phyloP scores from a whole-genome alignment of 2,113 vertebrate species.

The Eublepharis macularius region DNA sequence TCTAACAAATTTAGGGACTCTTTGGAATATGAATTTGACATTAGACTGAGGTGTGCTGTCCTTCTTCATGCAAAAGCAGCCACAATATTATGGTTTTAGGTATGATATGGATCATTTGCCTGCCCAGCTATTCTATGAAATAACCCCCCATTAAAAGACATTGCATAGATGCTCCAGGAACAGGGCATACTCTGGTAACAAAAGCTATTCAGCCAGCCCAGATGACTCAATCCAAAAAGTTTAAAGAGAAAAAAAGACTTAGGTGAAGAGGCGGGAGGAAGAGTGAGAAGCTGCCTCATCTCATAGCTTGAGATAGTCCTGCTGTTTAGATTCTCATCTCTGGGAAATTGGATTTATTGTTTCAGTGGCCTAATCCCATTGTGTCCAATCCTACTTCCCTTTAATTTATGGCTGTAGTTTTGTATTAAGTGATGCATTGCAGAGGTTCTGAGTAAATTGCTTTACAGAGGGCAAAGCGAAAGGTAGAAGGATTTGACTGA shows the following conservation, averaged over 20 bases:
- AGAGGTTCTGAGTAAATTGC: slow-evolving; percentile 73
- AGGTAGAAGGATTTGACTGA: slow-evolving; percentile 44
- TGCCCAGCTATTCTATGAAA: not conserved
- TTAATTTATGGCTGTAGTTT: slow-evolving; percentile 63
- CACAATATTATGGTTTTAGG: no score
- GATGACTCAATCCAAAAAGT: not conserved
- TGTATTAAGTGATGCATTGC: slow-evolving; percentile 67
- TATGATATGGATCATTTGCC: not conserved
- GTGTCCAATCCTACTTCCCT: slow-evolving; percentile 67
- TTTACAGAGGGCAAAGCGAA: slow-evolving; percentile 63
- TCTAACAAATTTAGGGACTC: no score
- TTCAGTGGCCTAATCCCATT: slow-evolving; percentile 70
- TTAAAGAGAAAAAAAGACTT: no score
- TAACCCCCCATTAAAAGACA: not conserved
- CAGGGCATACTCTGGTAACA: not conserved
- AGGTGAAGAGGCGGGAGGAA: not conserved
- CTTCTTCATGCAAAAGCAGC: no score
- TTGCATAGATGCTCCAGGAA: no score
- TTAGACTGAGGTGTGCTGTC: no score
- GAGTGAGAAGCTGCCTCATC: slow-evolving; percentile 45
- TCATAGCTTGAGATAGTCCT: slow-evolving; percentile 44
- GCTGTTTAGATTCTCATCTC: slow-evolving; percentile 57
- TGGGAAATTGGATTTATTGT: slow-evolving; percentile 63
- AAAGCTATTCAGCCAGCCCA: not conserved
- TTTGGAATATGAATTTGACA: no score